phyloP scores from a whole-genome alignment of 2,797 vertebrate species.

The Caiman crocodilus region DNA sequence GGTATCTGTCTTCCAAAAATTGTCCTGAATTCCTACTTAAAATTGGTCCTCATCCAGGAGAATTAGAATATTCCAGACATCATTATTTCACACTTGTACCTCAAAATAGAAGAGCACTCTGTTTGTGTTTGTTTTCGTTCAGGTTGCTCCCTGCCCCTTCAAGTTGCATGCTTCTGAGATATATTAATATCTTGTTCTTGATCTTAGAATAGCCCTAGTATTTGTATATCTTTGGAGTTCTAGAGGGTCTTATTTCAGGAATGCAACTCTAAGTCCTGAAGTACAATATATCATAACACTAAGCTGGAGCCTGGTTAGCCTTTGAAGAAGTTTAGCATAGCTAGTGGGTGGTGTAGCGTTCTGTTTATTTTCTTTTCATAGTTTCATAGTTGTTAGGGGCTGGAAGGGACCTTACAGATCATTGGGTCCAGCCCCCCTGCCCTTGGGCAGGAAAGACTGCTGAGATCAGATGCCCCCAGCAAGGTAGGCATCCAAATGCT shows the following conservation, averaged over 20 bases:
- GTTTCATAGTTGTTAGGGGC: not conserved
- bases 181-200: slow-evolving; percentile 51
- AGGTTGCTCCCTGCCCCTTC: slow-evolving; percentile 31
- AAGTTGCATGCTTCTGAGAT: slow-evolving; percentile 43
- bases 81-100: slow-evolving; percentile 55
- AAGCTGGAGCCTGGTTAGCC: not conserved
- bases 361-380: not conserved
- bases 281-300: slow-evolving; percentile 14
- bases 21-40: not conserved
- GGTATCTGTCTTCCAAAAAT: not conserved
- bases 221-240: slow-evolving; percentile 32
- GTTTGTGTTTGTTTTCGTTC: slow-evolving; percentile 57
- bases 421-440: too few relatives aligned
- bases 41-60: slow-evolving; percentile 49
- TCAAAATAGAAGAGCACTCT: slow-evolving; percentile 34
- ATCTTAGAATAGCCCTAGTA: slow-evolving; percentile 29
- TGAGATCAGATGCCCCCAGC: too few relatives aligned
- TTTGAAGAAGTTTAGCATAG: slow-evolving; percentile 36
- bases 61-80: slow-evolving; percentile 27
- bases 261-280: slow-evolving; percentile 19
- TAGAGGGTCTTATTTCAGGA: slow-evolving; percentile 31
- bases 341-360: not conserved
- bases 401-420: not conserved
- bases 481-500: too few relatives aligned
- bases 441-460: too few relatives aligned